These are phyloP conservation scores for Popillia japonica DNA, from an alignment of 1,140 invertebrate genomes.

Conservation along the genomic window DNA sequence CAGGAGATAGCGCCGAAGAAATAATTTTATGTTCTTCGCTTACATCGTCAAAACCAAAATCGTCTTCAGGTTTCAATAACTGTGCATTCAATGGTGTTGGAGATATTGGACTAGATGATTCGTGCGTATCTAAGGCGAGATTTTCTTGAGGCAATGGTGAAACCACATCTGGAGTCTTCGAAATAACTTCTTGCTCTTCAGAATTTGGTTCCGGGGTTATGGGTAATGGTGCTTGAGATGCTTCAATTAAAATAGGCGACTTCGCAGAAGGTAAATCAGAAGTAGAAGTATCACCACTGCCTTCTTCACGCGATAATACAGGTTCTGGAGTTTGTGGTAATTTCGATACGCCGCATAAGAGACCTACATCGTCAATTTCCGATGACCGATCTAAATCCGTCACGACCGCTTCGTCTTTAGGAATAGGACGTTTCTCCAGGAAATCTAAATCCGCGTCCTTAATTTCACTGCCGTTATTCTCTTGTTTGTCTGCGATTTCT, in stretches of 20 bases:
- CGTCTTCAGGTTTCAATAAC: neutral
- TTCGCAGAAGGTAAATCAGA: slow-evolving; percentile 5
- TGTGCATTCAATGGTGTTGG: slow-evolving; percentile 8
- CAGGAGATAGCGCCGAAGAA: neutral
- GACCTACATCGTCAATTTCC: slow-evolving; percentile 32
- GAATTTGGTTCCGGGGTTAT: slow-evolving; percentile 37
- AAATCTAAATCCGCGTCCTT: slow-evolving; percentile 53
- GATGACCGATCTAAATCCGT: slow-evolving; percentile 52
- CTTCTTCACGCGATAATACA: neutral
- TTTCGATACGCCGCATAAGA: slow-evolving; percentile 1
- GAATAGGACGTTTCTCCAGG: slow-evolving; percentile 50
- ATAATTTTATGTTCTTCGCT: neutral
- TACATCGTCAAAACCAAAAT: neutral
- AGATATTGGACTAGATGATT: neutral
- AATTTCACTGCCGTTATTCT: slow-evolving; percentile 44
- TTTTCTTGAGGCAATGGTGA: slow-evolving; percentile 18
- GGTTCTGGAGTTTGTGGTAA: slow-evolving; percentile 42
- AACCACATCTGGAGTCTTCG: neutral
- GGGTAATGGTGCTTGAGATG: slow-evolving; percentile 29
- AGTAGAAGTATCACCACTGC: neutral
- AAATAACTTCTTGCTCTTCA: slow-evolving; percentile 16
- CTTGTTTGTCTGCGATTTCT: slow-evolving; percentile 59
- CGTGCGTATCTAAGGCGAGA: neutral
- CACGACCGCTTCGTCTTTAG: neutral
- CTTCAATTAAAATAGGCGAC: slow-evolving; percentile 37